Percentiles rank a stretch among this genome's conserved stretches.
These are phyloP conservation scores for Rhogogaster chlorosoma DNA, from an alignment of 2,888 invertebrate species.

Conservation along the genomic window DNA sequence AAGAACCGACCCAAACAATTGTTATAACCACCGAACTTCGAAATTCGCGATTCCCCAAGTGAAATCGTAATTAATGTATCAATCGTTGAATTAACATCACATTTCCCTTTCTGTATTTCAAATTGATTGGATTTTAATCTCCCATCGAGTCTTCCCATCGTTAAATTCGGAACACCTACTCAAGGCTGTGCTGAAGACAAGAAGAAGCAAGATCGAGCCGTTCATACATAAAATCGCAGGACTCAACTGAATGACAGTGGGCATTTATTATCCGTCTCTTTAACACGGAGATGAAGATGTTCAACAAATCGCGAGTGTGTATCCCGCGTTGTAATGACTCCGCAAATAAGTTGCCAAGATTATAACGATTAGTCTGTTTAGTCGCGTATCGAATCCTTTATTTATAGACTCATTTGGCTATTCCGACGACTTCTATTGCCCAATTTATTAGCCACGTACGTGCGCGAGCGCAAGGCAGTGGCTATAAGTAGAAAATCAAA, in stretches of 20 bases:
- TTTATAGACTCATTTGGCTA: background rate
- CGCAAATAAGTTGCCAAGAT: constrained; percentile 17
- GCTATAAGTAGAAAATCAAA: background rate
- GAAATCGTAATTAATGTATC: background rate
- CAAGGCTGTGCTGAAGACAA: background rate
- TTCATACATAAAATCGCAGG: background rate
- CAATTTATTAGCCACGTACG: background rate
- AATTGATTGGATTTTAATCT: background rate
- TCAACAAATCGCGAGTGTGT: background rate
- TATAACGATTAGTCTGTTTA: background rate
- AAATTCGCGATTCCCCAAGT: background rate
- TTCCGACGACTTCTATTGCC: background rate
- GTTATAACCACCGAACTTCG: background rate
- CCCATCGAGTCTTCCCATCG: too few relatives aligned
- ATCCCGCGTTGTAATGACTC: constrained; percentile 18
- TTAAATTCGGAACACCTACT: background rate
- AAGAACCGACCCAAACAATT: background rate
- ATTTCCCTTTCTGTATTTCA: background rate
- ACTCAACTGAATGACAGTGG: constrained; percentile 19
- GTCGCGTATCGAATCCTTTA: background rate
- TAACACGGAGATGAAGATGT: constrained; percentile 46
- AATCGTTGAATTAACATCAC: background rate
- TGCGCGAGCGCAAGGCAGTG: background rate
- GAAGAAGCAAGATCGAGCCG: background rate
- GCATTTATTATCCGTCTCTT: constrained; percentile 35